Base-by-base conservation (phyloP, 2,113 vertebrate species). In the Cynoglossus semilaevis region DNA sequence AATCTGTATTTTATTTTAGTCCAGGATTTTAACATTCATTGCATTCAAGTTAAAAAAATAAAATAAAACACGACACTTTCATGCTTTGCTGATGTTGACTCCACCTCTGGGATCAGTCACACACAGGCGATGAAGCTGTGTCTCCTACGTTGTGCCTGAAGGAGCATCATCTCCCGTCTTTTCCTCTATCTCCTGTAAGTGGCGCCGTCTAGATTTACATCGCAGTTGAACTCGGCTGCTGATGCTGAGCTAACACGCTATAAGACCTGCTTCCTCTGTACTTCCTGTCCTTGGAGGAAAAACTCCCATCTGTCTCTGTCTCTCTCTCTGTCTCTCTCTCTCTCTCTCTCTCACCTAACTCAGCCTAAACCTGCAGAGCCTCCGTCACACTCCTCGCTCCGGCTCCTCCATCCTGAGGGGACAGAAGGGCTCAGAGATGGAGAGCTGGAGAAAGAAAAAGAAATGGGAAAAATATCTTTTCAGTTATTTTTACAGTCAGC, bases 81-180 rank as follows among this genome's bases (percentile, higher is more conserved):
- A 62, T 50, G 34, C 38, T 49, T 22, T 15, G 18, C 40, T 57
- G 45, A 51, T 46, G 37, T 49, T 41, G 47, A 49, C 37, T 34
- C 15, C 69, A 63, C 46, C 71, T 61, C 41, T 57, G 41, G 53
- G 45, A 22, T 48, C 63, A 48, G 67, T 56, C 60, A 52, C 46
- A 59, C 43, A 48, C 56, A 37, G 19, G 42, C 46, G 67, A 58
- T 19, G 13, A 41, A 16, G 15, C 34, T 0, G 5, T 46, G 35
- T 51, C 44, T 35, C 16, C 49, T 37, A 51, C 17, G 46, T 43
- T 22, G 5, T 37, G 22, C 48, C 46, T 10, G 35, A 52, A 57
- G 52, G 18, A 22, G 57, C 45, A 45, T 29, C 12, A 10, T 51
- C 48, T 40, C 46, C 70, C 52, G 70, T 74, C 54, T 36, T 53